Evolutionary conservation across 2,888 invertebrate species (phyloP).

Genomic region (Azorinus chamasolen): DNA sequence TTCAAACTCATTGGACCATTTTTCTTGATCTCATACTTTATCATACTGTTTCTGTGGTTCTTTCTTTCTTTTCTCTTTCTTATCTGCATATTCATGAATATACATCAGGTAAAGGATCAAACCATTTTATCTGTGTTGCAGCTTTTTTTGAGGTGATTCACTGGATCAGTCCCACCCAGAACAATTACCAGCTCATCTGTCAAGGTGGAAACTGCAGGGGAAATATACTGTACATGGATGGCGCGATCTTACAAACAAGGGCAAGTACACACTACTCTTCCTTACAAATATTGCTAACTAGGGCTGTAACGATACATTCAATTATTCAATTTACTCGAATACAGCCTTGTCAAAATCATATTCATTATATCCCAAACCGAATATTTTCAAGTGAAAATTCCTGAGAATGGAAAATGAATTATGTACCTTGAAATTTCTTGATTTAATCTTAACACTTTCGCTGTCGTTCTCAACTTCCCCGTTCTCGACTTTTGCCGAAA

Average conservation of each 20-base stretch:
- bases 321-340: no score
- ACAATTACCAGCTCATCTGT: conserved; percentile 61
- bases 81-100: no score
- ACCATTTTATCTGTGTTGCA: conserved; percentile 18
- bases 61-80: no score
- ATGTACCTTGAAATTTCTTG: no score
- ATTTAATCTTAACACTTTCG: no score
- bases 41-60: no score
- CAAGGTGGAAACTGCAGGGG: conserved; percentile 53
- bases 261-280: conserved; percentile 27
- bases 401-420: not conserved
- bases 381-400: not conserved
- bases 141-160: conserved; percentile 66
- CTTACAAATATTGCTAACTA: not conserved
- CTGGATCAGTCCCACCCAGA: conserved; percentile 55
- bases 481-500: no score
- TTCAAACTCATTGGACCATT: no score
- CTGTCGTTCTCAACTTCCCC: no score
- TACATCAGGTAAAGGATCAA: no score
- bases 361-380: not conserved
- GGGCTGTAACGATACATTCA: not conserved
- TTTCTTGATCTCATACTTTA: no score
- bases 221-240: conserved; percentile 63
- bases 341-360: no score
- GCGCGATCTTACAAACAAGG: conserved; percentile 54